A percentile compares a stretch with the other conserved stretches of the same genome.
Evolutionary conservation across 2,888 invertebrate genomes (phyloP).

Genomic region (Neria commutata): DNA sequence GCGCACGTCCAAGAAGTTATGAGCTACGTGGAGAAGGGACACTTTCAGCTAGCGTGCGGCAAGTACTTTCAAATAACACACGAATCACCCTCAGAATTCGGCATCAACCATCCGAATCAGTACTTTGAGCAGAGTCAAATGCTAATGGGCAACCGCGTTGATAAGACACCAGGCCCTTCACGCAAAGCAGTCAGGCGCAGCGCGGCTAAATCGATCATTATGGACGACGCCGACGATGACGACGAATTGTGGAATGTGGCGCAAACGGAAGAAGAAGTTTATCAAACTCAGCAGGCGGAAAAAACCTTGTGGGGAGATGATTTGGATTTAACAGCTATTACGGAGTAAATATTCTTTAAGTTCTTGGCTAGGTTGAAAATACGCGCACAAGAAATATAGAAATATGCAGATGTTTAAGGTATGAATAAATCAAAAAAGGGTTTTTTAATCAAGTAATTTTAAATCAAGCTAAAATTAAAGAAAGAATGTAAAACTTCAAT

Average conservation of each 20-base stretch:
- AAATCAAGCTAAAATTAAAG: too few relatives aligned
- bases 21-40: slow-evolving; percentile 74
- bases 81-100: slow-evolving; percentile 68
- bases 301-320: slow-evolving; percentile 55
- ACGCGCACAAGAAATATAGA: too few relatives aligned
- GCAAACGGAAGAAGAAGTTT: slow-evolving; percentile 51
- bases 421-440: too few relatives aligned
- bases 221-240: slow-evolving; percentile 53
- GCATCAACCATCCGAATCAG: slow-evolving; percentile 89
- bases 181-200: slow-evolving; percentile 27
- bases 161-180: slow-evolving; percentile 16
- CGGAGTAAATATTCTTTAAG: slow-evolving; percentile 29
- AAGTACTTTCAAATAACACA: slow-evolving; percentile 82
- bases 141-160: slow-evolving; percentile 58
- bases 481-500: too few relatives aligned
- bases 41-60: slow-evolving; percentile 89
- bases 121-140: slow-evolving; percentile 84
- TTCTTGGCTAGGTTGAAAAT: too few relatives aligned
- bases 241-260: slow-evolving; percentile 60
- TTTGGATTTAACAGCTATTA: slow-evolving; percentile 53
- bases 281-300: slow-evolving; percentile 46
- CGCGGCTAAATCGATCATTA: slow-evolving; percentile 26
- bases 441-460: too few relatives aligned
- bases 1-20: slow-evolving; percentile 74
- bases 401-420: too few relatives aligned